Evolutionary conservation across 2,113 vertebrate species (phyloP), one percentile per base, ranked within the genome.

Genomic region (Chitala chitala): DNA sequence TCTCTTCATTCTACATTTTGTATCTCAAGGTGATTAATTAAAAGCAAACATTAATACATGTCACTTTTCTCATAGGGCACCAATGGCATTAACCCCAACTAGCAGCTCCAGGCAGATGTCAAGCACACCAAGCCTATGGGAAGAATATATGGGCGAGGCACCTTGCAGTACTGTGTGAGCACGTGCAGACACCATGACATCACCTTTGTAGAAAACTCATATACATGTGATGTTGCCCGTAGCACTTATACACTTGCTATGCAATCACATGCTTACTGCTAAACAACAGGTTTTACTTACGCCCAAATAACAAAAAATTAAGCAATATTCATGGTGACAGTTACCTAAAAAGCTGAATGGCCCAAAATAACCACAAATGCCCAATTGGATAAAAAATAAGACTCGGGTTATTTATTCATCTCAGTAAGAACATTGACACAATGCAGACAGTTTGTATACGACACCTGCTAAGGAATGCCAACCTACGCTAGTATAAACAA

Each of bases 361-460:
- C 2, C 48, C 69, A 46, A 44, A 76, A 13, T 26, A 7, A 73
- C 20, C 64, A 75, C 54, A 53, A 83, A 77, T 68, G 51, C 72
- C 24, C 55, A 71, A 46, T 86, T 89, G 84, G 84, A 86, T 91
- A 90, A 86, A 94, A 94, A 95, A 95, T 95, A 96, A 94, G 94
- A 98, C 93, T 90, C 90, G 89, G 91, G 92, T 93, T 89, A 94
- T 96, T 98, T 97, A 98, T 98, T 98, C 94, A 95, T 95, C 92
- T 94, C 91, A 92, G 94, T 93, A 94, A 94, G 92, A 95, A 94
- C 94, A 95, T 94, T 93, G 94, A 96, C 97, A 98, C 92, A 97
- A 96, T 96, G 92, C 92, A 92, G n/a, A n/a, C n/a, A 88, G 92
- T 89, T 90, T 22, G 3, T 58, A 2, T 86, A 91, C 89, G 88